Percentiles rank a stretch among this genome's conserved stretches.
Evolutionary conservation across 2,888 invertebrate species (phyloP).

Genomic region (Urechis unicinctus): DNA sequence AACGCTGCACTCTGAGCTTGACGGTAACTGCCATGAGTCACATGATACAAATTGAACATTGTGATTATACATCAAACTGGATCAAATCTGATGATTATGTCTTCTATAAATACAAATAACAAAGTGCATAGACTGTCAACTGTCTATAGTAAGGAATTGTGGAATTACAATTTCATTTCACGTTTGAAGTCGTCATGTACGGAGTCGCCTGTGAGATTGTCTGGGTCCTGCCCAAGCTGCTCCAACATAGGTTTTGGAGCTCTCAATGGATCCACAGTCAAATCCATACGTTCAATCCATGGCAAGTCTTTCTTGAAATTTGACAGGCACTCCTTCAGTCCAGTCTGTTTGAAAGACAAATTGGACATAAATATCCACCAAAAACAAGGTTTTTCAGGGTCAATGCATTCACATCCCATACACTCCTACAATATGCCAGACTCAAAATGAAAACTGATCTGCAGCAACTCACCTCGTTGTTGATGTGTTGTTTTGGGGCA

Average conservation of each 20-base stretch:
- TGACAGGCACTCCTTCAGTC: constrained; percentile 65
- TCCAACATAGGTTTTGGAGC: constrained; percentile 24
- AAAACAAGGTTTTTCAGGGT: not conserved
- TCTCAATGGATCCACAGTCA: constrained; percentile 69
- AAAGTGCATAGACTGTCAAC: too few species aligned
- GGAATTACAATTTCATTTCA: constrained; percentile 66
- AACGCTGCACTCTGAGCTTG: constrained; percentile 70
- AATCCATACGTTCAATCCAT: constrained; percentile 82
- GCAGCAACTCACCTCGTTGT: constrained; percentile 65
- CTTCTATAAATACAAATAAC: too few species aligned
- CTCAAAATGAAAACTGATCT: not conserved
- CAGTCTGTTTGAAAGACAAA: constrained; percentile 39
- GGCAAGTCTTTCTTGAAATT: constrained; percentile 68
- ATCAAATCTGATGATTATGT: too few species aligned
- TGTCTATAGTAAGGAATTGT: too few species aligned
- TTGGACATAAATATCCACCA: not conserved
- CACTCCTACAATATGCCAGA: not conserved
- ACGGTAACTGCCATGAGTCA: constrained; percentile 40
- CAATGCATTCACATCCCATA: not conserved
- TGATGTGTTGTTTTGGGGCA: constrained; percentile 52
- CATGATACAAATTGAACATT: not conserved
- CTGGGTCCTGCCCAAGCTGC: constrained; percentile 11
- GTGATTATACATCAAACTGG: not conserved
- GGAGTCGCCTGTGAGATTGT: constrained; percentile 24
- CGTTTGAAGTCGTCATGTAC: constrained; percentile 75